Conservation (phyloP, 1,140 invertebrate genomes). For the Heliconius congener region DNA sequence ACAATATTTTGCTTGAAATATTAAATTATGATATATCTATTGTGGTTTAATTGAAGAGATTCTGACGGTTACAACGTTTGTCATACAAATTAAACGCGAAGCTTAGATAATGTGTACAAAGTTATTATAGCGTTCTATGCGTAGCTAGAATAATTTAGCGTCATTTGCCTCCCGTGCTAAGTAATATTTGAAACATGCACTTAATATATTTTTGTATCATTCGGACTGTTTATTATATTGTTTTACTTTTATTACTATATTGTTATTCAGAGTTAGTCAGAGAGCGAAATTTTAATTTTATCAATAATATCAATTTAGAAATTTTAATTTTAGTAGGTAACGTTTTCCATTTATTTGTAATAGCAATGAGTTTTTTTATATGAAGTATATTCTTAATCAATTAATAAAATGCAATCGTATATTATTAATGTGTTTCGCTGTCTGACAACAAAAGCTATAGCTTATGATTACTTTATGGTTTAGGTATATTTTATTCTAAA, state of each 20-base stretch:
- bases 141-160: conserved; percentile 77
- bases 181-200: not conserved
- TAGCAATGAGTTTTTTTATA: not conserved
- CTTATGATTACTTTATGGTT: too few species aligned
- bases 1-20: conserved; percentile 30
- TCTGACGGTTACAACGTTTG: conserved; percentile 32
- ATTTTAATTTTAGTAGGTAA: not conserved
- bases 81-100: conserved; percentile 58
- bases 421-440: too few species aligned
- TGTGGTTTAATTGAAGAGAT: conserved; percentile 20
- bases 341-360: not conserved
- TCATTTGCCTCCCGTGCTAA: conserved; percentile 15
- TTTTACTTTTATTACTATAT: not conserved
- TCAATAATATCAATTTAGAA: not conserved
- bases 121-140: conserved; percentile 64
- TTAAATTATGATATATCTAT: conserved; percentile 15
- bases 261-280: not conserved
- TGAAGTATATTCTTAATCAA: too few species aligned
- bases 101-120: conserved; percentile 76
- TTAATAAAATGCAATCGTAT: too few species aligned
- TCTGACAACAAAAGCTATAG: too few species aligned
- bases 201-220: not conserved
- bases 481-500: too few species aligned
- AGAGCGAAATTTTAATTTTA: not conserved
- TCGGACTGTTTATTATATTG: too few species aligned